Evolutionary conservation across 1,140 invertebrate species (phyloP).

Genomic region (Physella acuta): DNA sequence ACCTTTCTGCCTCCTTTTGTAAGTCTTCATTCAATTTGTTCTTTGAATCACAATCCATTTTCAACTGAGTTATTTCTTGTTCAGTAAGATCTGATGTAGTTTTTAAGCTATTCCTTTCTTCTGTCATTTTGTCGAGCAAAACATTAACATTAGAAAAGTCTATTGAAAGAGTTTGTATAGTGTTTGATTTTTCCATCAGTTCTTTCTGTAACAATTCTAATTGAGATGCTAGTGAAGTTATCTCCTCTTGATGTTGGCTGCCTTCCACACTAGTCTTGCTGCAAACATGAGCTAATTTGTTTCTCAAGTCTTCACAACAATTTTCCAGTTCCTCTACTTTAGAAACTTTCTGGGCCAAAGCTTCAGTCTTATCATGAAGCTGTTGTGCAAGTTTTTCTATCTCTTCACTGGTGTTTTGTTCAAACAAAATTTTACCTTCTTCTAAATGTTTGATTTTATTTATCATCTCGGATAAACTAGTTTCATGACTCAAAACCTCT

Average conservation of each 20-base stretch:
- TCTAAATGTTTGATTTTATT: background rate
- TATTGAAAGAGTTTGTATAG: background rate
- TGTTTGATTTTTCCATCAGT: background rate
- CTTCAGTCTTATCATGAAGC: background rate
- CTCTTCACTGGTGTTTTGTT: background rate
- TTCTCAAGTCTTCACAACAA: background rate
- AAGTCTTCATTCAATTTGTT: background rate
- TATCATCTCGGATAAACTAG: background rate
- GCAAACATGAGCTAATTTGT: background rate
- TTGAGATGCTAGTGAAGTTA: background rate
- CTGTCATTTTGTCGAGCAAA: background rate
- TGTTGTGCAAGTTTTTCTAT: background rate
- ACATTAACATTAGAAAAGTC: background rate
- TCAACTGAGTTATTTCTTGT: background rate
- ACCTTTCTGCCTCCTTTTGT: background rate
- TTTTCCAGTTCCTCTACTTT: background rate
- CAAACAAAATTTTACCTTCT: background rate
- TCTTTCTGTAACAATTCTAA: background rate
- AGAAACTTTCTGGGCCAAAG: background rate
- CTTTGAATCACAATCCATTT: background rate
- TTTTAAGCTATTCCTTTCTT: background rate
- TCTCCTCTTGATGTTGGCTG: background rate
- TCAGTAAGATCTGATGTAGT: background rate
- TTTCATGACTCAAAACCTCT: background rate
- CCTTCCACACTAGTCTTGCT: background rate